Evolutionary conservation across 2,888 invertebrate genomes (phyloP), one percentile per base, ranked within the genome.

Genomic region (Agrochola lychnidis): DNA sequence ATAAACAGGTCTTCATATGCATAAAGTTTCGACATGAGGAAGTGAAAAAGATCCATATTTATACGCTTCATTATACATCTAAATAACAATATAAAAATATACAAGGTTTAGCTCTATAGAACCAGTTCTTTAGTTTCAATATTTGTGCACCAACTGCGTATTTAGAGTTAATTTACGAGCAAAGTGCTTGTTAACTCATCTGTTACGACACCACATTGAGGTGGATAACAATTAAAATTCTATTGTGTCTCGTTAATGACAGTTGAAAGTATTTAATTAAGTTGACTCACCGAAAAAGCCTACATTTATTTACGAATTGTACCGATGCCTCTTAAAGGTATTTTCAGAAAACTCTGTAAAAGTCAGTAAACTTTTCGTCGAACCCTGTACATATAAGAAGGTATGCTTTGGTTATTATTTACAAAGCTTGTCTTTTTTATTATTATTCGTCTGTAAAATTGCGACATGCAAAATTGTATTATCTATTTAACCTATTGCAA

Each of bases 1-100:
- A 68, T 57, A 79, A 72, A 81, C 57, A 53, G 53, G 62, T 81
- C 53, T 36, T 67, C 14, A 30, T 69, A 51, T 62, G 63, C 16
- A 25, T 59, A 73, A 61, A 45, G 48, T 70, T 19, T 56, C 14
- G n/a, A 79, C 30, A 76, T 36, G n/a, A 82, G 81, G 82, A 82
- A 82, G 76, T 76, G 12, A 61, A 84, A 79, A 71, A 36, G 61
- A 57, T 62, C 45, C 48, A 61, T 72, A 62, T 59, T 67, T 62
- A 69, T 68, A 51, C 67, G 61, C 69, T 79, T 83, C 40, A 72
- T 67, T 80, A 62, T 48, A 66, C 53, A 56, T 51, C 61, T 25
- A 82, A 79, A 79, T 59, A 67, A 71, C 57, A 70, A 74, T 70
- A 73, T 59, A 68, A 63, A 79, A 80, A 80, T 79, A 74, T 79